Evolutionary conservation across 2,113 vertebrate species (phyloP).

Genomic region (Eublepharis macularius): DNA sequence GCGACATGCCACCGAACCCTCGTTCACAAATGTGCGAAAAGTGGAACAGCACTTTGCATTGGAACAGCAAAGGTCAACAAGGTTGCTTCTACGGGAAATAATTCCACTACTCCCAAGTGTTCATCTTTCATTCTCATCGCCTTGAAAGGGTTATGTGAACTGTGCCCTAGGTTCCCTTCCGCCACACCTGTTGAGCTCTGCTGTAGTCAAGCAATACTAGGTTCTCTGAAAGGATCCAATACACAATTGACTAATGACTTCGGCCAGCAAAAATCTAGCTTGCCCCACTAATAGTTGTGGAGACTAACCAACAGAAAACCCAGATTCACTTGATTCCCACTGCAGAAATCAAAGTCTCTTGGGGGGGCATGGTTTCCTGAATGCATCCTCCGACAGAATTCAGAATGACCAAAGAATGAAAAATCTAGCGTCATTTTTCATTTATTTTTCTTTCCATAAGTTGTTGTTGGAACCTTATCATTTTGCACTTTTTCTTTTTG

Average conservation of each 20-base stretch:
- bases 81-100: background rate
- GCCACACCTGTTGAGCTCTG: too few species aligned
- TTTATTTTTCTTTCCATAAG: too few species aligned
- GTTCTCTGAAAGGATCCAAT: background rate
- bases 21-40: background rate
- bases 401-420: background rate
- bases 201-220: background rate
- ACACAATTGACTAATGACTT: background rate
- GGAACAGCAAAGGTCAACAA: background rate
- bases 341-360: background rate
- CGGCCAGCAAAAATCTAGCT: background rate
- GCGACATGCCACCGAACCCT: too few species aligned
- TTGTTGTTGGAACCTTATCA: too few species aligned
- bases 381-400: background rate
- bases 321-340: background rate
- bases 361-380: background rate
- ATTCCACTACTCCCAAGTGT: background rate
- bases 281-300: background rate
- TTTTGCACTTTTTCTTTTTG: too few species aligned
- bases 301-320: background rate
- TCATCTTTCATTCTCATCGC: too few species aligned
- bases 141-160: background rate
- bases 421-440: constrained; percentile 1
- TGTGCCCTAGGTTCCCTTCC: background rate
- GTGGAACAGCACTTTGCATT: too few species aligned